Conservation (phyloP, 2,797 vertebrate genomes). For the Fringilla coelebs region DNA sequence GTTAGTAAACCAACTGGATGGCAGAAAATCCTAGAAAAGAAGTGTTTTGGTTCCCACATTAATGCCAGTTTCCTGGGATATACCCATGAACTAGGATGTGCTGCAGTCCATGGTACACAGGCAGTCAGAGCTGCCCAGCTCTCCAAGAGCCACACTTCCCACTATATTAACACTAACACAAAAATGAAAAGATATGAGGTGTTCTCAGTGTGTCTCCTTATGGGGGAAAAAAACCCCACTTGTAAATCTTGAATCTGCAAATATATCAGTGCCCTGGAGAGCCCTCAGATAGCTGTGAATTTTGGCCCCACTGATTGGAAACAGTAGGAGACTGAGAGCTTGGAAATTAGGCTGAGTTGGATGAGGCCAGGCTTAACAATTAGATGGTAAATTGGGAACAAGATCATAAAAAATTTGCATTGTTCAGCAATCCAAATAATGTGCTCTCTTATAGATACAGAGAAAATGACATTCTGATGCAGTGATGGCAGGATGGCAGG, state of each 20-base stretch:
- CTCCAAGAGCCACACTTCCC: neutral
- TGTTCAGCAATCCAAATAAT: constrained; percentile 30
- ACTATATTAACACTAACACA: neutral
- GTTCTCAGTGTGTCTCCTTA: neutral
- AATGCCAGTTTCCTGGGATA: neutral
- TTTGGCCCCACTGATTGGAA: constrained; percentile 23
- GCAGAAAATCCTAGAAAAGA: neutral
- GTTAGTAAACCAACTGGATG: neutral
- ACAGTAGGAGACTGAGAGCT: neutral
- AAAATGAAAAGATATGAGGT: neutral
- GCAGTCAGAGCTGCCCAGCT: neutral
- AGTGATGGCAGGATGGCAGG: neutral
- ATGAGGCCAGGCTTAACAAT: neutral
- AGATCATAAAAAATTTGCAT: neutral
- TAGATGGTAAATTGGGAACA: neutral
- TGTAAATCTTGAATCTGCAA: neutral
- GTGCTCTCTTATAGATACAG: neutral
- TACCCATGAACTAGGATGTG: neutral
- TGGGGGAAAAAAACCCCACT: neutral
- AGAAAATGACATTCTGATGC: neutral
- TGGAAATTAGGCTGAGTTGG: constrained; percentile 5
- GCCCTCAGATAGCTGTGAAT: neutral
- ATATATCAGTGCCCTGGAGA: neutral
- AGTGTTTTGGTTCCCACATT: neutral
- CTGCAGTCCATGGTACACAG: neutral